Evolutionary conservation across 2,888 invertebrate species (phyloP), one percentile per base, ranked within the genome.

Genomic region (Ochropleura plecta): DNA sequence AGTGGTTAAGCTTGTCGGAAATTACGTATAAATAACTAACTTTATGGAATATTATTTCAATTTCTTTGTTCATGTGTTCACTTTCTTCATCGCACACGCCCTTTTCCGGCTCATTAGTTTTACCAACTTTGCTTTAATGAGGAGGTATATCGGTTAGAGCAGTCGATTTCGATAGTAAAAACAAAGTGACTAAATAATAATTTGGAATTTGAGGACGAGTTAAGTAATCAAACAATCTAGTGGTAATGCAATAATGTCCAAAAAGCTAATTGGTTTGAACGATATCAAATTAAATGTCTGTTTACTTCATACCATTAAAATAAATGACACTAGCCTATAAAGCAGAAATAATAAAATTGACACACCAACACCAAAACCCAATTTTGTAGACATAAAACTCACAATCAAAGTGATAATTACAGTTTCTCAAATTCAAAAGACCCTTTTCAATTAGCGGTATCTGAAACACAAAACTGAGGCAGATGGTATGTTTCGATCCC

Each of bases 381-480:
- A 60, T 69, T 73, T 62, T 42, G 73, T 69, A 46, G 30, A 42
- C 71, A 60, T 73, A 63, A 69, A 82, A 76, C 20, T 70, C 49
- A 65, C 57, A 55, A 66, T 70, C 51, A 59, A 79, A 76, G 76
- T 77, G 80, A 86, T 86, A 87, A 87, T 78, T 80, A 75, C 63
- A 85, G 69, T 84, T 86, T 82, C 59, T 77, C 66, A 72, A 77
- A 76, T 74, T 57, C 77, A 70, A 71, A 73, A 70, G 75, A 76
- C 89, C 89, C 79, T 90, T 91, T 91, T 93, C 93, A 93, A 94
- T 94, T 94, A 94, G 90, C 91, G 88, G 89, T 87, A 83, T 88
- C 86, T 86, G 80, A 85, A 87, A 91, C 90, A 88, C 87, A 86
- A 83, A 89, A 86, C 86, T 86, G 73, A 88, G 85, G 88, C 84